Evolutionary conservation across 2,888 invertebrate genomes (phyloP).

Genomic region (Drosophila formosana): DNA sequence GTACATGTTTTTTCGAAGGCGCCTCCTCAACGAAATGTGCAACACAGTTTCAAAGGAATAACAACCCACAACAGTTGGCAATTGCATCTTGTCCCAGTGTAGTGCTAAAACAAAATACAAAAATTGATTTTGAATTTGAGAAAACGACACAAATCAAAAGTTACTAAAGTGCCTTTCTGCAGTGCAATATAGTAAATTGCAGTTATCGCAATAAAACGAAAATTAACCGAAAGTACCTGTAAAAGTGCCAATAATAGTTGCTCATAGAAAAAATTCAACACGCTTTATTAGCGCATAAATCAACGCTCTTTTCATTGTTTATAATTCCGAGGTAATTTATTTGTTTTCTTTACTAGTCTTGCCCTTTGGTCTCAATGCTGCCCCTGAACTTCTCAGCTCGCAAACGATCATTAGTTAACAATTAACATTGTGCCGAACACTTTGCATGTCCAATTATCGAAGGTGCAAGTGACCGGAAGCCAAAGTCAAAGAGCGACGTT

Average conservation of each 20-base stretch:
- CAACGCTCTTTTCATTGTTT: constrained; percentile 36
- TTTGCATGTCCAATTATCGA: constrained; percentile 56
- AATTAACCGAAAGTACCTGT: constrained; percentile 33
- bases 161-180: constrained; percentile 37
- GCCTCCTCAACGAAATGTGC: constrained; percentile 56
- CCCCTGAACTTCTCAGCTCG: constrained; percentile 40
- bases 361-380: neutral
- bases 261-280: constrained; percentile 15
- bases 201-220: constrained; percentile 23
- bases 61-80: constrained; percentile 49
- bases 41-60: constrained; percentile 32
- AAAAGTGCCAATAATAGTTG: constrained; percentile 43
- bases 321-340: constrained; percentile 63
- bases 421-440: constrained; percentile 47
- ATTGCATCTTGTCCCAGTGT: constrained; percentile 34
- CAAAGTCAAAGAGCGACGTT: constrained; percentile 27
- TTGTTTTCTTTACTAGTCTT: constrained; percentile 17
- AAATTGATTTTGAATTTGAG: too few species aligned
- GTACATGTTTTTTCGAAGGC: constrained; percentile 38
- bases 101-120: constrained; percentile 22
- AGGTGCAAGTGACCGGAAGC: constrained; percentile 55
- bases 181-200: constrained; percentile 34
- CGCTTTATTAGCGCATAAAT: constrained; percentile 44
- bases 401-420: constrained; percentile 30
- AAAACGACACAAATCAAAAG: constrained; percentile 9